These are phyloP conservation scores for Agonopterix heracliana DNA, from an alignment of 2,888 invertebrate species.

Conservation along the genomic window DNA sequence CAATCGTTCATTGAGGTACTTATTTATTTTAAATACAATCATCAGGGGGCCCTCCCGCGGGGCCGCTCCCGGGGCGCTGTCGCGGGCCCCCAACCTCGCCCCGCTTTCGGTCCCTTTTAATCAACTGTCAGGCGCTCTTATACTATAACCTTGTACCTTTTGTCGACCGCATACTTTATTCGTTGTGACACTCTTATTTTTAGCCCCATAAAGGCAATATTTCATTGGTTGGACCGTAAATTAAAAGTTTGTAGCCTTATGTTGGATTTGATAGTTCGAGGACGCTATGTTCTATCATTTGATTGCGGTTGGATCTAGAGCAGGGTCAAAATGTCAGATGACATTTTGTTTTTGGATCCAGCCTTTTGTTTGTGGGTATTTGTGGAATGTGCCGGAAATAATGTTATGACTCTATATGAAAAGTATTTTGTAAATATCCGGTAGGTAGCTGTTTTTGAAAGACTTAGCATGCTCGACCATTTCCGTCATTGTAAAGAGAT, in stretches of 20 bases:
- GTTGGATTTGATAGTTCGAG: conserved; percentile 29
- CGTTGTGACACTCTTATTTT: conserved; percentile 4
- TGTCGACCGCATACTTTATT: background rate
- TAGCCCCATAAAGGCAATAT: conserved; percentile 21
- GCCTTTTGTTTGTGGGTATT: conserved; percentile 3
- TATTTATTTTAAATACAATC: conserved; percentile 77
- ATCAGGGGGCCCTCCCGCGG: conserved; percentile 69
- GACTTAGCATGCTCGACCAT: too few species aligned
- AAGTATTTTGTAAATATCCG: background rate
- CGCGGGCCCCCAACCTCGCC: conserved; percentile 69
- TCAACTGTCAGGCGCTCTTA: conserved; percentile 69
- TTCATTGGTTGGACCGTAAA: conserved; percentile 9
- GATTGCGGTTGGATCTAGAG: conserved; percentile 59
- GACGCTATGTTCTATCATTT: conserved; percentile 58
- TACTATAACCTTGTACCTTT: conserved; percentile 19
- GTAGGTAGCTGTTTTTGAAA: background rate
- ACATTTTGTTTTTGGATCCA: conserved; percentile 35
- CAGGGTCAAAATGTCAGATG: conserved; percentile 31
- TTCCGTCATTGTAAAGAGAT: too few species aligned
- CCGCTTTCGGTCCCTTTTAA: conserved; percentile 73
- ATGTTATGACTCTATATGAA: background rate
- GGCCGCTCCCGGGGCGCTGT: conserved; percentile 66
- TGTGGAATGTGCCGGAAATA: conserved; percentile 1
- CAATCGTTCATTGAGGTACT: conserved; percentile 76
- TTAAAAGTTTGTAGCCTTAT: conserved; percentile 23